Evolutionary conservation across 2,113 vertebrate species (phyloP), one percentile per base, ranked within the genome.

Genomic region (Pygoscelis adeliae): DNA sequence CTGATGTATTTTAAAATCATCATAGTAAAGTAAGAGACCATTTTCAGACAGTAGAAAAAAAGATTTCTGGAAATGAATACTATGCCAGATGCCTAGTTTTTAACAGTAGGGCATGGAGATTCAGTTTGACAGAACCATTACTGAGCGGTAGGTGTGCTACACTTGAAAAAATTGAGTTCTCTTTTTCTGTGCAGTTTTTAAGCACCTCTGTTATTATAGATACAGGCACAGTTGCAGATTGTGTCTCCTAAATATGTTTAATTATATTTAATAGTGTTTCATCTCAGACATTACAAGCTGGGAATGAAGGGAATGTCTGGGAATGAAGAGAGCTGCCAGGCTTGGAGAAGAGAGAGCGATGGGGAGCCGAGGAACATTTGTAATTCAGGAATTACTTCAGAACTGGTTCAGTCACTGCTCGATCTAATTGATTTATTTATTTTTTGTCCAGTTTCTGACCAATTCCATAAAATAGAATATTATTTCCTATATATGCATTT

Each of bases 221-320:
- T 42, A 62, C 11, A 2, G 6, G 36, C 46, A 80, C 4, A 1
- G 38, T 27, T 34, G 50, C 67, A 76, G 80, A 81, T 32, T 79
- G 40, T 47, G 29, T 42, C 79, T 93, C 61, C 61, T 79, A 76
- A 83, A 93, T 29, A 30, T 27, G 40, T 69, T 82, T 92, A 83
- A 96, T 97, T 81, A 74, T 58, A 80, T 73, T 92, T 82, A 77
- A 83, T 53, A 79, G 26, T 27, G 16, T 70, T 94, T 91, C n/a
- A 52, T 63, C 49, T 87, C 61, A 80, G 67, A 50, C 40, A 32
- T 65, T 88, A 49, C 29, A 70, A 72, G 26, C 20, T 86, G 30
- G 26, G 32, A 94, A 84, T 78, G 55, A 91, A 95, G 40, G 36
- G 34, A 86, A 78, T 91, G 77, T 34, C 62, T 69, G 53, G 42